phyloP scores from a whole-genome alignment of 2,113 vertebrate species.

The Pterocles gutturalis region DNA sequence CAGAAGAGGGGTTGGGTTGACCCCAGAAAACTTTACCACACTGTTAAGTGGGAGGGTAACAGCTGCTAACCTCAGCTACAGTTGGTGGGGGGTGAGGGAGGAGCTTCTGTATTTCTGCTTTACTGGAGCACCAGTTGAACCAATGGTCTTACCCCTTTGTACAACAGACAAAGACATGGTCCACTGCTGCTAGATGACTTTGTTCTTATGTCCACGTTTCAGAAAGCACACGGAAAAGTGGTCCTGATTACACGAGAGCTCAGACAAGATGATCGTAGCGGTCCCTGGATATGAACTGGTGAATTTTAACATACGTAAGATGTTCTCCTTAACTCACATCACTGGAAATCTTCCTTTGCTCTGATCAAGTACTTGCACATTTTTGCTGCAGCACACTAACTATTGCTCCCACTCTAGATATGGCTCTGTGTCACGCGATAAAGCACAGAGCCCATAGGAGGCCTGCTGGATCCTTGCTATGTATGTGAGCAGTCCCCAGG shows the following conservation, averaged over 20 bases:
- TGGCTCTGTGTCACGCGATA: background rate
- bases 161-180: background rate
- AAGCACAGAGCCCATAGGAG: background rate
- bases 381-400: background rate
- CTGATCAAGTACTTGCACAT: background rate
- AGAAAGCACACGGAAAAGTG: background rate
- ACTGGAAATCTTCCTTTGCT: background rate
- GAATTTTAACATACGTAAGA: background rate
- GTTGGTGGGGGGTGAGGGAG: background rate
- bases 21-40: background rate
- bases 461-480: fast-evolving
- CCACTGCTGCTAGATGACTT: background rate
- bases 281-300: background rate
- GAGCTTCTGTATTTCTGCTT: background rate
- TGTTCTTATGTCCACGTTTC: background rate
- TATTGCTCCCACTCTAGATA: background rate
- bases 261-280: background rate
- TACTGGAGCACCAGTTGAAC: background rate
- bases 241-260: background rate
- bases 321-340: background rate
- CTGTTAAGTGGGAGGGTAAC: background rate
- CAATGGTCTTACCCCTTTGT: background rate
- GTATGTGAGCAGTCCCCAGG: background rate
- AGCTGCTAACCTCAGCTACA: background rate
- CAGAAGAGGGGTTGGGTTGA: background rate